Evolutionary conservation across 2,113 vertebrate genomes (phyloP), one percentile per base, ranked within the genome.

Genomic region (Chloroceryle aenea): DNA sequence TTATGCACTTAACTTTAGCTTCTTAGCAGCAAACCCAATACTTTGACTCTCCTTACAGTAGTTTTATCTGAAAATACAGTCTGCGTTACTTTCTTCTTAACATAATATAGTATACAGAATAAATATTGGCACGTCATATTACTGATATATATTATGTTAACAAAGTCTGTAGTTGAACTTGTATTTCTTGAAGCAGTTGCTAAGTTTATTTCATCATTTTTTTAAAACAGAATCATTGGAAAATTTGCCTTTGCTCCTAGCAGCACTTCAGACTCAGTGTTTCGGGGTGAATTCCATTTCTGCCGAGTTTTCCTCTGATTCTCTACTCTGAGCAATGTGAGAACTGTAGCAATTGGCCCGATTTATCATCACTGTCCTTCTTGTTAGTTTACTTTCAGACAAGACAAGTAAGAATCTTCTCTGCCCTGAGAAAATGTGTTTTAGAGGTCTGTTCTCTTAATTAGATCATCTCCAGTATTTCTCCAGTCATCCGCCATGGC

Each of bases 111-210:
- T 85, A 47, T 38, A 42, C 27, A 91, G 17, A 94, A 95, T 83
- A 85, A 58, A 85, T 95, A 94, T 95, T 97, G 96, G 73, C 82
- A 82, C 97, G 93, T 86, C 26, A 12, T 90, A 67, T 97, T 95
- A 95, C 75, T 97, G 96, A 84, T 94, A 91, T 92, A 93, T 94
- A 85, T 94, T 91, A 69, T 59, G 38, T 50, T 90, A 68, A 45
- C 14, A n/a, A 43, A 95, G 17, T 77, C 55, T 68, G 29, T 77
- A 79, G 48, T 81, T 45, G 20, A 73, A 76, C 69, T 85, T 56
- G 18, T 96, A 40, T 88, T 94, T 92, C 69, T 95, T 52, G 29
- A 71, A 52, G 23, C 4, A 48, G 17, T 62, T 0, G 2, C 14
- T 77, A 77, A 38, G 25, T 75, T 81, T 68, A 84, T 77, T 78